Conservation (phyloP, 2,113 vertebrate genomes). For the Odontophorus gujanensis region DNA sequence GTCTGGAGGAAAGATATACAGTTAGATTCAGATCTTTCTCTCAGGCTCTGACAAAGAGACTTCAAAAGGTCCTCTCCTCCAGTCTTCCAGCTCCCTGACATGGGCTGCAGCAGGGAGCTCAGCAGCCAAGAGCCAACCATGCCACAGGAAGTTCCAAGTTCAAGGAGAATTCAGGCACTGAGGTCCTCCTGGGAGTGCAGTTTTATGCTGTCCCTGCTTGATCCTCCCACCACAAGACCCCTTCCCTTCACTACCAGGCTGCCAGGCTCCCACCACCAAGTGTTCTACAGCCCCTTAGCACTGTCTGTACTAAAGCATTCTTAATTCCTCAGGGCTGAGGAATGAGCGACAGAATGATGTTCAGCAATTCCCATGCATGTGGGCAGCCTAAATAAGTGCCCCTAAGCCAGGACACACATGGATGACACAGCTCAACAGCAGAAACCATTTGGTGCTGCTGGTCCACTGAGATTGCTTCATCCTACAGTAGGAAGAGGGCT, state of each 20-base stretch:
- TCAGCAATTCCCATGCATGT: neutral
- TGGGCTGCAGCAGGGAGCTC: neutral
- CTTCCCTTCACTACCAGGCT: neutral
- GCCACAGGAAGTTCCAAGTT: neutral
- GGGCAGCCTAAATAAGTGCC: neutral
- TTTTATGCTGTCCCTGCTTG: neutral
- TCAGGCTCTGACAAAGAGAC: neutral
- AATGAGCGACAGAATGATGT: neutral
- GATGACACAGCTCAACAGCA: neutral
- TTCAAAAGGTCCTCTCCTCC: neutral
- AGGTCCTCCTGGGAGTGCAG: neutral
- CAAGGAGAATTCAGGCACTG: neutral
- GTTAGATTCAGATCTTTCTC: neutral
- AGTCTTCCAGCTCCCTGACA: neutral
- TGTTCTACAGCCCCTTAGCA: neutral
- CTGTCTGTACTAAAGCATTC: neutral
- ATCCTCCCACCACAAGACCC: neutral
- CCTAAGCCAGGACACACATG: neutral
- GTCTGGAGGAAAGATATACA: neutral
- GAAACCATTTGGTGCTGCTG: neutral
- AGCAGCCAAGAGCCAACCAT: rapidly evolving
- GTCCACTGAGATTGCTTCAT: neutral
- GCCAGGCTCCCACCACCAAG: neutral
- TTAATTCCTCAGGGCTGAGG: neutral
- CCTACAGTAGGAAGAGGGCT: neutral